phyloP scores from a whole-genome alignment of 2,113 vertebrate species.

The Pluvianellus socialis region DNA sequence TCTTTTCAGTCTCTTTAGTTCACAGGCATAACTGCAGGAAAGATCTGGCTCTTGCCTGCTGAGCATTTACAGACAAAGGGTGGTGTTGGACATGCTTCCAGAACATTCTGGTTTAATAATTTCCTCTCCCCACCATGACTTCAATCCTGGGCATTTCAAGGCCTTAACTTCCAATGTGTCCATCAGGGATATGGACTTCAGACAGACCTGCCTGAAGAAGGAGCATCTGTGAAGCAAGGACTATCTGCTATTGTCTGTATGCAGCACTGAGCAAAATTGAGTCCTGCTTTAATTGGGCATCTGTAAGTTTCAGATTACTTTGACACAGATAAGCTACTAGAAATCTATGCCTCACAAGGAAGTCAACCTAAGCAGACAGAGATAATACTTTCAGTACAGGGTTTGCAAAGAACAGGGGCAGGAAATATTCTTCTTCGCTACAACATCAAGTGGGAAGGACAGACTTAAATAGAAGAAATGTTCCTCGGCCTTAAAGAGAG shows the following conservation, averaged over 20 bases:
- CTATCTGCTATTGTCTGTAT: neutral
- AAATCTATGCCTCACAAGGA: neutral
- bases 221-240: neutral
- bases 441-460: neutral
- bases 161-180: conserved; percentile 10
- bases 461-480: neutral
- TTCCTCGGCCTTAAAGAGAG: neutral
- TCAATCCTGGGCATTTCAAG: neutral
- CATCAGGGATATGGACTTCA: neutral
- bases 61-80: neutral
- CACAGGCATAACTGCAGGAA: neutral
- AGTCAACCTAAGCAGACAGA: neutral
- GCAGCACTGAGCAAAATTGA: neutral
- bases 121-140: neutral
- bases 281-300: neutral
- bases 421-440: neutral
- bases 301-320: neutral
- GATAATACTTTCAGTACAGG: neutral
- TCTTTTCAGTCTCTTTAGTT: neutral
- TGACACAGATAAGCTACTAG: neutral
- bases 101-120: neutral
- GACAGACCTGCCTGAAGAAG: neutral
- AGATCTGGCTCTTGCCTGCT: neutral
- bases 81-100: neutral
- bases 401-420: neutral